phyloP scores from a whole-genome alignment of 2,797 vertebrate species.

The Lutjanus argentimaculatus region DNA sequence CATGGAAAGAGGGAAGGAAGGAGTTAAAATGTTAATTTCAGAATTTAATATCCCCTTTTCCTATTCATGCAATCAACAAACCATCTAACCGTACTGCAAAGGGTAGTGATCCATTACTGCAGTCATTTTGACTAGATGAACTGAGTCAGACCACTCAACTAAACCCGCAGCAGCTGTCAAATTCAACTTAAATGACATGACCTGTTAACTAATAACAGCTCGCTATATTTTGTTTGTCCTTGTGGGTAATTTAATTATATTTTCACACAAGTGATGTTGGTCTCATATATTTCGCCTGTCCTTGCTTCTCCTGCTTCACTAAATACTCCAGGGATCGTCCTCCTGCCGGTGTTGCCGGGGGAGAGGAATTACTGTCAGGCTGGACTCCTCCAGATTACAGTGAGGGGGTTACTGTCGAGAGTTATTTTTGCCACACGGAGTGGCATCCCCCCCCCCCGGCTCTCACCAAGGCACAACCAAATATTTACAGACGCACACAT shows the following conservation, averaged over 20 bases:
- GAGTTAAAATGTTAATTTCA: conserved; percentile 71
- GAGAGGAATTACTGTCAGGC: conserved; percentile 61
- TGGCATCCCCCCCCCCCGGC: conserved; percentile 20
- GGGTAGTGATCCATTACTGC: conserved; percentile 63
- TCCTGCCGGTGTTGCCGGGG: conserved; percentile 44
- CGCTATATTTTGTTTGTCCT: conserved; percentile 61
- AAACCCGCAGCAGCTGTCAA: conserved; percentile 68
- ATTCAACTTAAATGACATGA: conserved; percentile 50
- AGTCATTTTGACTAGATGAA: conserved; percentile 63
- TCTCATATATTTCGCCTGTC: conserved; percentile 55
- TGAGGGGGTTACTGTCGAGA: conserved; percentile 19
- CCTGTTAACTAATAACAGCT: conserved; percentile 49
- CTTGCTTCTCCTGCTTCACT: conserved; percentile 60
- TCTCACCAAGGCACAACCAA: conserved; percentile 42
- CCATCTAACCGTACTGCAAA: conserved; percentile 41
- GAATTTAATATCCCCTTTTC: conserved; percentile 69
- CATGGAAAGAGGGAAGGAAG: conserved; percentile 19
- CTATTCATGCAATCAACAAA: conserved; percentile 66
- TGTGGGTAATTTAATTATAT: conserved; percentile 62
- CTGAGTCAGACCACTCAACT: conserved; percentile 57
- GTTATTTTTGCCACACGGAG: conserved; percentile 39
- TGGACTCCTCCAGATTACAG: conserved; percentile 52
- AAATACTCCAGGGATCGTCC: conserved; percentile 68
- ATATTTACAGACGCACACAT: conserved; percentile 63
- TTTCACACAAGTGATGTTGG: conserved; percentile 42